Conservation (phyloP, 2,113 vertebrate genomes). For the Engraulis encrasicolus region DNA sequence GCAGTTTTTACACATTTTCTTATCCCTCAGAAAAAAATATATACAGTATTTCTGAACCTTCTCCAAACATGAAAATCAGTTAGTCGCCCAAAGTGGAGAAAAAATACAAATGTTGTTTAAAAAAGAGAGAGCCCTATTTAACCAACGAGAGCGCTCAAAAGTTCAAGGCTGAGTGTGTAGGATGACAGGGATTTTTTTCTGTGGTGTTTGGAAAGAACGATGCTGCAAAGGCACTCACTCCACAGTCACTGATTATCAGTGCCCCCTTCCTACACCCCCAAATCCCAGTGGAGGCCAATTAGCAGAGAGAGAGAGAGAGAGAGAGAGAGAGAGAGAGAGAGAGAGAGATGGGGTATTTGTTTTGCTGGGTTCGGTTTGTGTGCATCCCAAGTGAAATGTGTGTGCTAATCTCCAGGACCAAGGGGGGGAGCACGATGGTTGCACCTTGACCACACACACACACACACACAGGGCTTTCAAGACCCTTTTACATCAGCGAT, state of each 20-base stretch:
- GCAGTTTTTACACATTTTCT: neutral
- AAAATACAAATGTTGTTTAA: constrained; percentile 30
- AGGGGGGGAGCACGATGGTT: neutral
- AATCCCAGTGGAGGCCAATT: constrained; percentile 51
- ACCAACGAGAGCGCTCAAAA: constrained; percentile 32
- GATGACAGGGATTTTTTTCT: neutral
- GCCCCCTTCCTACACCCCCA: constrained; percentile 35
- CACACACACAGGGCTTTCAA: no score
- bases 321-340: no score
- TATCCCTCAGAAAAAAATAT: neutral
- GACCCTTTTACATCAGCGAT: no score
- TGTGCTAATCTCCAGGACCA: constrained; percentile 31
- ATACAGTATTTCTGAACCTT: neutral
- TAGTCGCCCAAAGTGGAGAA: neutral
- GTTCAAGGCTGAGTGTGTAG: constrained; percentile 19
- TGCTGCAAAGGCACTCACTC: constrained; percentile 4
- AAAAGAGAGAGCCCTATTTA: constrained; percentile 33
- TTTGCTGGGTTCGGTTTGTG: constrained; percentile 20
- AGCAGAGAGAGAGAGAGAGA: no score
- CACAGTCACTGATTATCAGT: constrained; percentile 48
- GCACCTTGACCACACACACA: neutral
- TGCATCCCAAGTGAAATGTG: constrained; percentile 10
- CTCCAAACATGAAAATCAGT: neutral
- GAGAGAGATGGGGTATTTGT: constrained; percentile 37
- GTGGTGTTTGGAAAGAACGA: neutral